Evolutionary conservation across 2,888 invertebrate species (phyloP), one percentile per base, ranked within the genome.

Genomic region (Anthophora plumipes): DNA sequence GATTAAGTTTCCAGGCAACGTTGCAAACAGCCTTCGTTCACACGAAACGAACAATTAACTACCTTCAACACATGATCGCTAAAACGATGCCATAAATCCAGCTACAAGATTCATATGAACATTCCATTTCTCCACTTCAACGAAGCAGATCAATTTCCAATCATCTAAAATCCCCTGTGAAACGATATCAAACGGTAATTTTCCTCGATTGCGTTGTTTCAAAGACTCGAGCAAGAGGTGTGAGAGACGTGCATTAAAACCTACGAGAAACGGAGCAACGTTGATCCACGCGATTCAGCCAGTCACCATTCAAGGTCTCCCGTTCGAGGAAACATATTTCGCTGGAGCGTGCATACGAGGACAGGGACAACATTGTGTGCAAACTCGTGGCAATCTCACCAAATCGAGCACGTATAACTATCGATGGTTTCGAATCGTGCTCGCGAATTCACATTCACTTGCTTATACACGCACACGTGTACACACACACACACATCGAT

Each of bases 271-370:
- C 50, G 52, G 37, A 17, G 59, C 55, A 31, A 67, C 46, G 39
- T 31, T 41, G 70, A 67, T 67, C 66, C 59, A 25, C 61, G 61
- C 76, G 82, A 69, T 77, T 64, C 43, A 72, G 41, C 76, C 87
- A 84, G 46, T 84, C 83, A 66, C 72, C 77, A 22, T 78, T 87
- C 87, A 86, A 85, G 85, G 81, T 74, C 81, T 20, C 9, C 48
- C 57, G 22, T 67, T 72, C 68, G 64, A 50, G 60, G 57, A 68
- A 60, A 67, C 72, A 22, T 82, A 66, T 69, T 81, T 73, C 55
- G 48, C 39, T 74, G 48, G 59, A 52, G 17, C 43, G 72, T 22
- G 31, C 14, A 46, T n/a, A 22, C 74, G 59, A 52, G 12, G 69
- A 37, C 59, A 57, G 61, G 41, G 39, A 11, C 22, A 8, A 22